Conservation (phyloP, 2,113 vertebrate genomes). For the Collichthys lucidus region DNA sequence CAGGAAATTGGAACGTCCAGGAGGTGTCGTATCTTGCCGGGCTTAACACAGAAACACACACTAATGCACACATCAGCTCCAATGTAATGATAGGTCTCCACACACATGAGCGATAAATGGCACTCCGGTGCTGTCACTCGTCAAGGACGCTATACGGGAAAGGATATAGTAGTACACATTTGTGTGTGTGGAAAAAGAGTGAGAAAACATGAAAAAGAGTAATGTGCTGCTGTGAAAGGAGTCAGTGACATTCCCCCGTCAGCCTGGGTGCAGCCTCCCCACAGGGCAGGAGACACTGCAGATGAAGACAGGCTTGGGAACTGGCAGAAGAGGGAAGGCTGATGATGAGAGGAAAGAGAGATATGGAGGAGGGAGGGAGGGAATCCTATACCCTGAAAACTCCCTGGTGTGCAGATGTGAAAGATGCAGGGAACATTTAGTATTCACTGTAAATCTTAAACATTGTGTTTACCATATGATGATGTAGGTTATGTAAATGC, state of each 20-base stretch:
- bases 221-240: conserved; percentile 60
- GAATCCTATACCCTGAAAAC: conserved; percentile 32
- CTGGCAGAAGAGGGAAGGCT: conserved; percentile 30
- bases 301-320: conserved; percentile 48
- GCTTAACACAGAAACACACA: conserved; percentile 39
- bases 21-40: conserved; percentile 54
- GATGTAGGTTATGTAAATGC: too few species aligned
- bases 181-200: not conserved
- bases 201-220: conserved; percentile 37
- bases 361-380: conserved; percentile 16
- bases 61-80: conserved; percentile 26
- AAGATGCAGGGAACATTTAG: conserved; percentile 17
- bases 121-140: not conserved
- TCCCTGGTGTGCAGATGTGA: conserved; percentile 40
- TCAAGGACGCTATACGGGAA: not conserved
- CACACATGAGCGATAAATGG: conserved; percentile 9
- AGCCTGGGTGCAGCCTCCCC: conserved; percentile 48
- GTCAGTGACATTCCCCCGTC: conserved; percentile 53
- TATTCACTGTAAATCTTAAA: conserved; percentile 29
- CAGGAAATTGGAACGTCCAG: conserved; percentile 69
- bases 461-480: not conserved
- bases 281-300: conserved; percentile 40
- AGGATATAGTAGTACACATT: not conserved
- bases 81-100: not conserved
- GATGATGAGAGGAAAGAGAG: conserved; percentile 26